Base-by-base conservation (phyloP, 1,140 invertebrate species). In the Araneus ventricosus region DNA sequence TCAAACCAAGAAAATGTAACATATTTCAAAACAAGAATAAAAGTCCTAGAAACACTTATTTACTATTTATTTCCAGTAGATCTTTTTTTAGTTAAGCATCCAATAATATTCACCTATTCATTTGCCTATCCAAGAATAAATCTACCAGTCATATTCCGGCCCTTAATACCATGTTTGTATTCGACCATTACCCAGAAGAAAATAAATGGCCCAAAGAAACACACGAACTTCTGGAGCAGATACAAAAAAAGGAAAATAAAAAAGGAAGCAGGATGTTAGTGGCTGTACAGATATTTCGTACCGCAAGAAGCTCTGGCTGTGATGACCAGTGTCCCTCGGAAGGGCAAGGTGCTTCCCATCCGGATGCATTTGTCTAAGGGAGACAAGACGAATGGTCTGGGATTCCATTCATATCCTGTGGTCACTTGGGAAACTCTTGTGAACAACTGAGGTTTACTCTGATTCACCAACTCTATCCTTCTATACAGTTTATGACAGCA, bases 341-440 rank as follows among this genome's bases (percentile, higher is more conserved):
- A 90, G 88, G 41, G 22, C 57, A 67, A 88, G 57, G 57, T 88
- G 59, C 61, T 88, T 57, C 30, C 52, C 84, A 45, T 87, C 52
- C 63, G 87, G 87, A 87, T 88, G 63, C 63, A 70, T 88, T 88
- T 88, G 87, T 79, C 88, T 80, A 41, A 34, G 88, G 20, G 63
- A 59, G 88, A 57, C 88, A 90, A 90, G 88, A 90, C 67, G 88
- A 79, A 90, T 90, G 88, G 88, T 80, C 41, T 59, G 70, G 70
- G 67, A 90, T 90, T 90, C 88, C 67, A 80, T 90, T 90, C 88
- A 90, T 79, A 90, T 90, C 88, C 63, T 75, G 88, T 90, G 88
- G 88, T 80, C 88, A 90, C 88, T 79, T 61, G 85, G 85, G 85
- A 87, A 61, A 61, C 82, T 45, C 82, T 45, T 52, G 82, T 45